Conservation (phyloP, 53 echinoderm and acorn worm species). For the Mesocentrotus franciscanus region DNA sequence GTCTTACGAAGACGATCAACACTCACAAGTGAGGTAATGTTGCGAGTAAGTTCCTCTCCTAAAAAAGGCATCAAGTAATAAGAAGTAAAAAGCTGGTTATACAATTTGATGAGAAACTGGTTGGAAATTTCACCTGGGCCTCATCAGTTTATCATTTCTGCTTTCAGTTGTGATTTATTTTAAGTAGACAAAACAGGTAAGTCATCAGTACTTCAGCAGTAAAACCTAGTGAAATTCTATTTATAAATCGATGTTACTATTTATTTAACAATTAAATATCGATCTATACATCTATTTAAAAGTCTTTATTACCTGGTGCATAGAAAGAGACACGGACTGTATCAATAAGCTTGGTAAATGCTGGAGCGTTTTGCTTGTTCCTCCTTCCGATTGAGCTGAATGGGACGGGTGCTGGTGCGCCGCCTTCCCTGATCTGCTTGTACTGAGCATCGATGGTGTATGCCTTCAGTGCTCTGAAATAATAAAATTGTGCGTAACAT, state of each 20-base stretch:
- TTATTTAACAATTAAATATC: too few relatives aligned
- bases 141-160: too few relatives aligned
- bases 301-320: slow-evolving; percentile 76
- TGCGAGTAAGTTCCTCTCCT: slow-evolving; percentile 82
- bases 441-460: slow-evolving; percentile 84
- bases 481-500: not conserved
- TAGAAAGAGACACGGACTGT: slow-evolving; percentile 82
- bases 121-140: too few relatives aligned
- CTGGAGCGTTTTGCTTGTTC: slow-evolving; percentile 41
- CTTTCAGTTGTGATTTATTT: too few relatives aligned
- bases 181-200: too few relatives aligned
- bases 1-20: slow-evolving; percentile 87
- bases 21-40: slow-evolving; percentile 81
- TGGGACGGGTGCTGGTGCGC: slow-evolving; percentile 15
- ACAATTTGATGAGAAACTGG: too few relatives aligned
- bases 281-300: not conserved
- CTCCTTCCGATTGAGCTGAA: slow-evolving; percentile 65
- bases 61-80: not conserved
- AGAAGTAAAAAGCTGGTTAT: too few relatives aligned
- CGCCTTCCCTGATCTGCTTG: slow-evolving; percentile 81
- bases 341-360: slow-evolving; percentile 74
- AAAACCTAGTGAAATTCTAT: too few relatives aligned
- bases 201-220: too few relatives aligned
- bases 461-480: slow-evolving; percentile 77
- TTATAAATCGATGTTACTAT: too few relatives aligned